Percentiles rank a stretch among this genome's conserved stretches.
Conservation (phyloP, 1,140 invertebrate genomes). For the Drosophila nannoptera region DNA sequence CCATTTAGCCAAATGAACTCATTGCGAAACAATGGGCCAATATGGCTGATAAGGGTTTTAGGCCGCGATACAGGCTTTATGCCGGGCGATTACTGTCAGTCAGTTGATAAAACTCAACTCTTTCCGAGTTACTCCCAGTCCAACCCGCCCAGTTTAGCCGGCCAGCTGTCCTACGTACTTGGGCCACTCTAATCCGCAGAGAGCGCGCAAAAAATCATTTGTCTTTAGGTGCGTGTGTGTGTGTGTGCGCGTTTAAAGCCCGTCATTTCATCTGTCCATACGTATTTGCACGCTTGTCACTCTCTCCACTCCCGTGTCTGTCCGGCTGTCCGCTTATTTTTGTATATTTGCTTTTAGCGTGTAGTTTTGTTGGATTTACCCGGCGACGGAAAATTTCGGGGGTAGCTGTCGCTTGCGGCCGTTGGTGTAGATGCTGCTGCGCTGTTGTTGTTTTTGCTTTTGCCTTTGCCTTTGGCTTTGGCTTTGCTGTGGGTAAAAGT, state of each 20-base stretch:
- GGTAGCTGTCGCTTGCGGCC: slow-evolving; percentile 15
- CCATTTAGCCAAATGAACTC: too few species aligned
- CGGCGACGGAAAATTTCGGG: slow-evolving; percentile 54
- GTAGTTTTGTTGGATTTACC: slow-evolving; percentile 69
- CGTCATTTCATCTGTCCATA: slow-evolving; percentile 75
- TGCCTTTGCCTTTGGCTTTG: slow-evolving; percentile 7
- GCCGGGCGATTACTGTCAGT: slow-evolving; percentile 69
- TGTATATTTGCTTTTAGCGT: slow-evolving; percentile 68
- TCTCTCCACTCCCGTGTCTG: slow-evolving; percentile 21
- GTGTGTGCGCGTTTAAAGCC: slow-evolving; percentile 48
- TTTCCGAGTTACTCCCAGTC: slow-evolving; percentile 43
- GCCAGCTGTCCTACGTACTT: slow-evolving; percentile 30
- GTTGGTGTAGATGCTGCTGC: too few species aligned
- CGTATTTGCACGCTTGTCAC: slow-evolving; percentile 71
- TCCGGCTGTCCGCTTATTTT: slow-evolving; percentile 20
- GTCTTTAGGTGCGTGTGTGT: slow-evolving; percentile 18
- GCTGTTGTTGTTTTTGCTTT: slow-evolving; percentile 13
- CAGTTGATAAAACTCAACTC: slow-evolving; percentile 64
- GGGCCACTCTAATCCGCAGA: slow-evolving; percentile 66
- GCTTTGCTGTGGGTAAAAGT: slow-evolving; percentile 49
- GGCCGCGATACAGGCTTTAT: slow-evolving; percentile 55
- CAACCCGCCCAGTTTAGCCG: background rate
- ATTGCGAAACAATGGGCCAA: background rate
- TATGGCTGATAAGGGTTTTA: slow-evolving; percentile 43
- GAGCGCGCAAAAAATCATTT: slow-evolving; percentile 51